Base-by-base conservation (phyloP, 2,888 invertebrate genomes). In the Parascotia fuliginaria region DNA sequence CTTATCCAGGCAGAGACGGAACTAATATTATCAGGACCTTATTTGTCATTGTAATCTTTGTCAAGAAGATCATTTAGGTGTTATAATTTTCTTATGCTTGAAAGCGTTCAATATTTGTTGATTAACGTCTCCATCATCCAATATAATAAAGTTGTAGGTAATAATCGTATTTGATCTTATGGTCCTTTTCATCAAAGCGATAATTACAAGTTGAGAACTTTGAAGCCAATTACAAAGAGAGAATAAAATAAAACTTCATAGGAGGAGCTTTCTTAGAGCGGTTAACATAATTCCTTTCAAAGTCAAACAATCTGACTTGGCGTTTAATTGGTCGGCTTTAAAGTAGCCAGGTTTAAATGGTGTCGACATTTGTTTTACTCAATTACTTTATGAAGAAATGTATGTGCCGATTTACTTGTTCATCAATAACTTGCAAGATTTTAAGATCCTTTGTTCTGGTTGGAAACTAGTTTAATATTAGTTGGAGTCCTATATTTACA, bases 191-290 rank as follows among this genome's bases (percentile, higher is more conserved):
- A 31, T 38, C 42, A 51, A 54, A 48, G 28, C 15, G 16, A 31
- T 1, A 50, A 37, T 7, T 45, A n/a, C n/a, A n/a, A 37, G 11
- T 36, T 5, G 36, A 28, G 14, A 59, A 60, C 45, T 59, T 55
- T 28, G n/a, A 13, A 70, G 55, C 59, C 48, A 58, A 72, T 66
- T 59, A 64, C 33, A 59, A 61, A 62, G 43, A 42, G 13, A 27
- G 32, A 68, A 63, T 36, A 39, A 53, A 59, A 57, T 55, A 57
- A 45, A 56, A 63, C 33, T 65, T 56, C 33, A 11, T 15, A 24
- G 39, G 37, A 40, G 49, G 42, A 9, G 16, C 36, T 56, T 55
- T 34, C 36, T 55, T 48, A 41, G 40, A 19, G 13, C 37, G 11
- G 32, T 39, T 50, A 15, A 56, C 47, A 53, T 48, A 41, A 58